A percentile compares a stretch with the other conserved stretches of the same genome.
Evolutionary conservation across 2,113 vertebrate genomes (phyloP).

Genomic region (Elanoides forficatus): DNA sequence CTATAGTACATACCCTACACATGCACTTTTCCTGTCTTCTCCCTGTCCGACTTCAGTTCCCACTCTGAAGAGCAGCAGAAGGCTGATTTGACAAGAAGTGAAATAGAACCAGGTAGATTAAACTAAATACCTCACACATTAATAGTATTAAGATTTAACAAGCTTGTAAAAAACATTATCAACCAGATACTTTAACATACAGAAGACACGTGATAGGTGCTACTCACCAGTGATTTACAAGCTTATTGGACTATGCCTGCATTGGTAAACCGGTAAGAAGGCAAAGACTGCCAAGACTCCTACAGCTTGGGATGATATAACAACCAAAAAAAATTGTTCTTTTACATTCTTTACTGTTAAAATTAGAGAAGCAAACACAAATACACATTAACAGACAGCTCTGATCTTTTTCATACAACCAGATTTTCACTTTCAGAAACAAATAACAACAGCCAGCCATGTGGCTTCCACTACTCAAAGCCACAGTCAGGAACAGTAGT

Average conservation of each 20-base stretch:
- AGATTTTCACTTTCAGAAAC: neutral
- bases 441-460: neutral
- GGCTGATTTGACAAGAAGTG: neutral
- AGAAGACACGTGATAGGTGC: neutral
- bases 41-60: neutral
- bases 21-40: rapidly evolving
- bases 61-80: neutral
- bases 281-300: neutral
- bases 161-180: neutral
- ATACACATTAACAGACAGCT: neutral
- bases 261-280: neutral
- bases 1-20: neutral
- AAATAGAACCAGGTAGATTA: neutral
- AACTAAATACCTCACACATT: neutral
- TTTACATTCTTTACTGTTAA: neutral
- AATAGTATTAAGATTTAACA: neutral
- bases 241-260: neutral
- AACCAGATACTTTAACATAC: neutral
- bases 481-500: neutral
- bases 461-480: neutral
- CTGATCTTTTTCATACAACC: neutral
- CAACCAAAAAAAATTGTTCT: neutral
- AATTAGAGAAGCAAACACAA: neutral
- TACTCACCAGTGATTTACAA: neutral
- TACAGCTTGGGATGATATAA: neutral